A percentile compares a stretch with the other conserved stretches of the same genome.
Evolutionary conservation across 2,113 vertebrate species (phyloP).

Genomic region (Pterocles burchelli): DNA sequence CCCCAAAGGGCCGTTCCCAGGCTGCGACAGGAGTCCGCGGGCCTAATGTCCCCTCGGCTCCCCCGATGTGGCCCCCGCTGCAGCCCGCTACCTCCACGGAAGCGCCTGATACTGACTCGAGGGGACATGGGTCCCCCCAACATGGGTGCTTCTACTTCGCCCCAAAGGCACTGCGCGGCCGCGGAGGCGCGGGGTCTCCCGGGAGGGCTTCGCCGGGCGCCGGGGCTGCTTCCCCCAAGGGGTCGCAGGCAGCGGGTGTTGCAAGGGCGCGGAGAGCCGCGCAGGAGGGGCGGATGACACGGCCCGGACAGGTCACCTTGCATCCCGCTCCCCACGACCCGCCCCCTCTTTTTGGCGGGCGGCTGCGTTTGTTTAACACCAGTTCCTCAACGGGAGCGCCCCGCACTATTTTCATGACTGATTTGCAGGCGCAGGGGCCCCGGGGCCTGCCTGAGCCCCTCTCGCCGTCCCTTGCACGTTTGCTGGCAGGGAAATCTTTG

Average conservation of each 20-base stretch:
- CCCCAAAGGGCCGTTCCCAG: not conserved
- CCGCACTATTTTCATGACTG: not conserved
- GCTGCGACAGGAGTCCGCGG: not conserved
- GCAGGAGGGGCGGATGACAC: not conserved
- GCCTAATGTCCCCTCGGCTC: not conserved
- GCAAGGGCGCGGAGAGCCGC: not conserved
- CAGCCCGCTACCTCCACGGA: not conserved
- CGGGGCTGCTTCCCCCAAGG: not conserved
- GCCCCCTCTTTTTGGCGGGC: not conserved
- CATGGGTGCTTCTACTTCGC: not conserved
- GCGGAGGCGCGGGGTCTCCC: no score
- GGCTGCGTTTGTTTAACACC: not conserved
- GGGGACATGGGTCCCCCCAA: rapidly evolving
- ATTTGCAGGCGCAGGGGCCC: not conserved
- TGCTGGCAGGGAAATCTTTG: not conserved
- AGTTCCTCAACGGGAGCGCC: not conserved
- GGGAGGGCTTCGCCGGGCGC: not conserved
- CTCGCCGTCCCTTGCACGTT: not conserved
- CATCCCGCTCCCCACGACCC: not conserved
- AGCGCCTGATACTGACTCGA: no score
- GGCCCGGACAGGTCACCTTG: not conserved
- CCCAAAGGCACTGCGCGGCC: not conserved
- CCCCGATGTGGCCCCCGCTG: no score
- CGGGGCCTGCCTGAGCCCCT: not conserved
- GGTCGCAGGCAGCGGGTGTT: no score